Base-by-base conservation (phyloP, 2,888 invertebrate genomes). In the Erebia palarica region DNA sequence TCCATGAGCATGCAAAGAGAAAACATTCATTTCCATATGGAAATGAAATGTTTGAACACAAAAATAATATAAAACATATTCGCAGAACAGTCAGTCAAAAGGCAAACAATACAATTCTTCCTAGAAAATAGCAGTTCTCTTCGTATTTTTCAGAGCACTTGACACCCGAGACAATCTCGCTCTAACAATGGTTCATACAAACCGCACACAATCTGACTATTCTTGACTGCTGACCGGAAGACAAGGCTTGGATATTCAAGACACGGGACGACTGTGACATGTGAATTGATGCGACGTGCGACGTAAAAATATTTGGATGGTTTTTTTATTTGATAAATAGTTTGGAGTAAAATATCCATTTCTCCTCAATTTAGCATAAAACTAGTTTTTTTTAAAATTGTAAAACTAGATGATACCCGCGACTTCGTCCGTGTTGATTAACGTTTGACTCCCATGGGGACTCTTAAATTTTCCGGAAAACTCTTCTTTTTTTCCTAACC, bases 191-290 rank as follows among this genome's bases (percentile, higher is more conserved):
- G 75, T 69, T 75, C 68, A 63, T 55, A 75, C 73, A 72, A 75
- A 76, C 78, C 77, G 71, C 78, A 74, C 73, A 71, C 70, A 61
- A 58, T 72, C 72, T 69, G 72, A 70, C 68, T 72, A 76, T 76
- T 76, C 75, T 74, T 75, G 77, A 76, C 78, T 79, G 78, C 81
- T 84, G 84, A 82, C 82, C 82, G 78, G 78, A 73, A 80, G 79
- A 77, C 80, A 55, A 55, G 55, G 55, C 55, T 55, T 55, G 55
- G 55, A 16, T 10, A 55, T 2, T 18, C 2, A 18, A 10, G 18
- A 10, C 53, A 10, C 55, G 55, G 10, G 10, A 16, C 18, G 11
- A 13, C 47, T 13, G 47, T 13, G 47, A 11, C 47, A 11, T 13
- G 47, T 13, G 4, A 11, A 7, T 36, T 47, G 47, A 11, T 13